These are phyloP conservation scores for Aleiodes alternator DNA, from an alignment of 2,888 invertebrate species.

Conservation along the genomic window DNA sequence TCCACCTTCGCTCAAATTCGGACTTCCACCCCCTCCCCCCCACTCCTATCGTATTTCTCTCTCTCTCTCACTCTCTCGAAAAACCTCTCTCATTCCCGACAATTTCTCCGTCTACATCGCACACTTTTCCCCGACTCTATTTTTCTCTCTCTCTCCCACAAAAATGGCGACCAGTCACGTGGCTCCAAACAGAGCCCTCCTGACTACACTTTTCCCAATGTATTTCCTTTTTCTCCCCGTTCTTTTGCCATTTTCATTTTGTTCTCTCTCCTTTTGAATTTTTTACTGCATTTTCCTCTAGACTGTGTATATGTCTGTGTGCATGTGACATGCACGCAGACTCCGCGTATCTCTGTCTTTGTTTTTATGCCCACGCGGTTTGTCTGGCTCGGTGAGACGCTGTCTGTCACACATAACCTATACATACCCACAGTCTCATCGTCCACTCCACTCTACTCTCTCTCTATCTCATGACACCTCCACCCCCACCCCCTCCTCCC, in stretches of 20 bases:
- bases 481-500: too few relatives aligned
- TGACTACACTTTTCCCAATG: conserved; percentile 40
- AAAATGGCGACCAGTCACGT: conserved; percentile 71
- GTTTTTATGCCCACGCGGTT: conserved; percentile 24
- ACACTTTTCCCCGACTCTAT: conserved; percentile 2
- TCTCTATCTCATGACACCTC: conserved; percentile 7
- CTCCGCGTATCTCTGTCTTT: conserved; percentile 25
- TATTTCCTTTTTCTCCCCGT: conserved; percentile 33
- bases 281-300: conserved; percentile 23
- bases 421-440: too few relatives aligned
- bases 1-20: conserved; percentile 63
- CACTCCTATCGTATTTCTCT: conserved; percentile 50
- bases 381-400: conserved; percentile 30
- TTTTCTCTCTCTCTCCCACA: conserved; percentile 7
- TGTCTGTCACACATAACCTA: conserved; percentile 31
- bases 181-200: conserved; percentile 50
- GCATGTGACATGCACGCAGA: background rate
- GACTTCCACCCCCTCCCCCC: conserved; percentile 50
- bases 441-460: conserved; percentile 15
- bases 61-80: background rate
- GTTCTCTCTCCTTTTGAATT: conserved; percentile 25
- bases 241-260: conserved; percentile 15
- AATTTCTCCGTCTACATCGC: background rate
- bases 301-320: too few relatives aligned
- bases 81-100: conserved; percentile 44